These are phyloP conservation scores for Periparus ater DNA, from an alignment of 2,797 vertebrate species.

Conservation along the genomic window DNA sequence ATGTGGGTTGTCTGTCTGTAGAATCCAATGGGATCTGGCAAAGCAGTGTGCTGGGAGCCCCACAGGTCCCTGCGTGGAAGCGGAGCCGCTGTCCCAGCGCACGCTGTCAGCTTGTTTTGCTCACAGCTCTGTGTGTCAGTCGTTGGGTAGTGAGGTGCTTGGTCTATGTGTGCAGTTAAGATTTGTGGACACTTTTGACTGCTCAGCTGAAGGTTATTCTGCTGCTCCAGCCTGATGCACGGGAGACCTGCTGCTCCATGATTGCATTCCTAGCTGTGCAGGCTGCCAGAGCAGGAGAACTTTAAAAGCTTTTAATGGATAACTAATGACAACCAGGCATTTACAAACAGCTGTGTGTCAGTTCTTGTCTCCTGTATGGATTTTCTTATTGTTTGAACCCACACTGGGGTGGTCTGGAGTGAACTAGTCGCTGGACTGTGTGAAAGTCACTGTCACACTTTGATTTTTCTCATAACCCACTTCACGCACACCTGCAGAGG, in stretches of 20 bases:
- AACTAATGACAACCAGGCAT: background rate
- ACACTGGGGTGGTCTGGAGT: background rate
- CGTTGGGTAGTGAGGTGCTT: background rate
- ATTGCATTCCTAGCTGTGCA: fast-evolving
- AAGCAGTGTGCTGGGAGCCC: fast-evolving
- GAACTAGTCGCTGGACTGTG: background rate
- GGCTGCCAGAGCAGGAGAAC: background rate
- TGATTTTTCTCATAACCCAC: background rate
- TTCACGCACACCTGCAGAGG: background rate
- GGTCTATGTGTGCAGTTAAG: background rate
- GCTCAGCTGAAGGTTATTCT: background rate
- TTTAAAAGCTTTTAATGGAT: background rate
- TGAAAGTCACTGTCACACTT: background rate
- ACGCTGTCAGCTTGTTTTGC: background rate
- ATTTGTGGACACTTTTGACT: background rate
- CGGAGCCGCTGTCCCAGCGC: background rate
- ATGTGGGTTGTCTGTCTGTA: background rate
- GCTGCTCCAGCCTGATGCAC: background rate
- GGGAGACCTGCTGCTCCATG: background rate
- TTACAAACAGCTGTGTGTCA: background rate
- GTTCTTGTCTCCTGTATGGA: background rate
- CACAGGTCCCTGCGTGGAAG: background rate
- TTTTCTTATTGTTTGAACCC: background rate
- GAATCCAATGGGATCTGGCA: background rate
- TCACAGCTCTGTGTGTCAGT: background rate